phyloP scores from a whole-genome alignment of 2,113 vertebrate genomes.

The Eulemur rufifrons region DNA sequence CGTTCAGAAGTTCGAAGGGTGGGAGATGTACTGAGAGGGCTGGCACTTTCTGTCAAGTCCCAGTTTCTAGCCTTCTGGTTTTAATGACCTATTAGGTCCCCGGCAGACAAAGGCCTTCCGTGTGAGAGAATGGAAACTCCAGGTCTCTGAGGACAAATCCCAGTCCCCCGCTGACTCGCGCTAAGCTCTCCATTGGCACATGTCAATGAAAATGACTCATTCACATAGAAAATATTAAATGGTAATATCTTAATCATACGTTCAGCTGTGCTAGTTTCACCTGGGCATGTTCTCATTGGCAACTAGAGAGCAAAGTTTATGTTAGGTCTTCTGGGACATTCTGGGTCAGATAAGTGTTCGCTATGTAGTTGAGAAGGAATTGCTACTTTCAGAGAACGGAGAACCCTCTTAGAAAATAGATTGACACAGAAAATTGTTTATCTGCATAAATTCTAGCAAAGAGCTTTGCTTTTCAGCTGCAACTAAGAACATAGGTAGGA shows the following conservation, averaged over 20 bases:
- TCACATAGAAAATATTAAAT: neutral
- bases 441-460: neutral
- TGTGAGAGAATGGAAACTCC: slow-evolving; percentile 51
- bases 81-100: slow-evolving; percentile 38
- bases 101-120: neutral
- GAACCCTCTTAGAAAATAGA: neutral
- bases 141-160: neutral
- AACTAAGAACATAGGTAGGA: neutral
- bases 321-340: neutral
- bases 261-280: neutral
- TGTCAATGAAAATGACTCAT: slow-evolving; percentile 26
- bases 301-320: neutral
- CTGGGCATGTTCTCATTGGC: neutral
- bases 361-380: neutral
- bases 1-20: neutral
- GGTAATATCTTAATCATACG: neutral
- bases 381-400: neutral
- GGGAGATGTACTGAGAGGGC: neutral
- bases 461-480: neutral
- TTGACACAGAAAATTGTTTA: neutral
- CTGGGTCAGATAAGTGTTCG: neutral
- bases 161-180: neutral
- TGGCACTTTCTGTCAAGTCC: neutral
- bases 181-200: neutral
- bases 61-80: slow-evolving; percentile 10